Evolutionary conservation across 1,140 invertebrate genomes (phyloP), one percentile per base, ranked within the genome.

Genomic region (Lerema accius): DNA sequence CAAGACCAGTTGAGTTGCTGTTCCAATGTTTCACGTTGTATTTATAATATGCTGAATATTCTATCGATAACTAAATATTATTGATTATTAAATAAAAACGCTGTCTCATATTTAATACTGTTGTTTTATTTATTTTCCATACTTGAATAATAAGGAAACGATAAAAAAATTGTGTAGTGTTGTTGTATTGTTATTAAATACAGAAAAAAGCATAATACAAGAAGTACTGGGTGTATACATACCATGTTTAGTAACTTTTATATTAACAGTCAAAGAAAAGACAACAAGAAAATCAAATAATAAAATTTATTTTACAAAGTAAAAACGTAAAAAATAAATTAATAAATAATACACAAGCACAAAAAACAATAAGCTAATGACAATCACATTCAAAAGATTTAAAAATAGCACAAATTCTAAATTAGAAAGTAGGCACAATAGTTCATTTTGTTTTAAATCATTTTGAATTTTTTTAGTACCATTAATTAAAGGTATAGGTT

Each of bases 1-100:
- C 58, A 74, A 79, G 72, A 70, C 63, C 59, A 50, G 69, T 79
- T 90, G 67, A 76, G 75, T 89, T 87, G 87, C 86, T 69, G 71
- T 79, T 88, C 73, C 42, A 79, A 81, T 80, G 79, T 87, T 90
- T 86, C 80, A 82, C 78, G 84, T 90, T 90, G 86, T 90, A 89
- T 89, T 90, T 88, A 79, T 90, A 86, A 84, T 82, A 81, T 87
- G 82, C 84, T 90, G 75, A 78, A 90, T 89, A 87, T 90, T 89
- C 80, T 90, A 90, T 87, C 68, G 77, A 89, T 83, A 83, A 81
- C 66, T 81, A 80, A 78, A 83, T 84, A 85, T 83, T 85, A 89
- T 89, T 87, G 76, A 86, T 81, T 84, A 88, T 89, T 88, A 69
- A 88, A 90, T 89, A 87, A 90, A 87, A 90, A 86, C 75, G 87